Base-by-base conservation (phyloP, 2,113 vertebrate species). In the Coptodon bakossiorum region DNA sequence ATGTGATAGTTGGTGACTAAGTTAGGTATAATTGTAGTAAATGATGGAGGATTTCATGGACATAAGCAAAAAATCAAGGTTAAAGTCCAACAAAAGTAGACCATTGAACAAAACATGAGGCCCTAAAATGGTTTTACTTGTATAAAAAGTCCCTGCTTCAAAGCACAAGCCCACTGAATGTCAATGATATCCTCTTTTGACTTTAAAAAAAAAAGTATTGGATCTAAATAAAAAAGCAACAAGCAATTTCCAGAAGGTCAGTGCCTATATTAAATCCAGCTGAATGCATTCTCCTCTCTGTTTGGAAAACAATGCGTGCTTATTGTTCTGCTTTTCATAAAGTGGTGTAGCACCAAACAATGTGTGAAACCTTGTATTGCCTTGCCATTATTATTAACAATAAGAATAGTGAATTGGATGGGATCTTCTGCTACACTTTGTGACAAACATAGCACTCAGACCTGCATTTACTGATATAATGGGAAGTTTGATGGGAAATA, bases 141-240 rank as follows among this genome's bases (percentile, higher is more conserved):
- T 31, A 19, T 31, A 38, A 50, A 50, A 31, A 29, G 14, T 50
- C 29, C 16, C 71, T 19, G 16, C 9, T 50, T 78, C 40, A n/a
- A 78, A 78, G 16, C 24, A 50, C 16, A 78, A 78, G 10, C 45
- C 73, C 45, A n/a, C 27, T n/a, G 27, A 78, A 50, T 52, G 27
- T 52, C 73, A 52, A 78, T 52, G 45, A 78, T 52, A 78, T 4
- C 16, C 9, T 0, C 27, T 0, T 76, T 34, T 19, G 3, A 8
- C 45, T 50, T 50, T 2, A 8, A 7, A 50, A 48, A 6, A 29
- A 31, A 31, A 17, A 4, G 3, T 4, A 78, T 13, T 50, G 45
- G 24, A n/a, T 78, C 6, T 31, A 78, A 31, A 78, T 31, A 78
- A 78, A 13, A 78, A 27, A n/a, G 43, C 43, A 50, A 78, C 4